Percentiles rank a stretch among this genome's conserved stretches.
Conservation (phyloP, 2,888 invertebrate species). For the Drosophila merina region DNA sequence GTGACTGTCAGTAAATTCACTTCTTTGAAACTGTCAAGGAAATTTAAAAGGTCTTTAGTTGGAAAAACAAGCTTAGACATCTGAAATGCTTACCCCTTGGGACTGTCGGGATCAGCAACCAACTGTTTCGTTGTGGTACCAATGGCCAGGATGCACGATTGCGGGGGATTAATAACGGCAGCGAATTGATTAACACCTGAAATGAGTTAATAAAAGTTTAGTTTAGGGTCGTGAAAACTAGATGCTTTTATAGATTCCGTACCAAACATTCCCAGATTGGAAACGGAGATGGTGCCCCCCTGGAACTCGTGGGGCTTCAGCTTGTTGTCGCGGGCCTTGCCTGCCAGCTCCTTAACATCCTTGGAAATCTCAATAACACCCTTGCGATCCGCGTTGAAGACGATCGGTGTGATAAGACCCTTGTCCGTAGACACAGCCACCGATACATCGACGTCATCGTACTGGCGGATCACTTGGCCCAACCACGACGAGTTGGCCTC, state of each 20-base stretch:
- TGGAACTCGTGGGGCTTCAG: slow-evolving; percentile 97
- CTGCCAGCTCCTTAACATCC: slow-evolving; percentile 91
- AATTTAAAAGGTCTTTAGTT: rapidly evolving
- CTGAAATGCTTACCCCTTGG: slow-evolving; percentile 87
- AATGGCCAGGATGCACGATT: slow-evolving; percentile 96
- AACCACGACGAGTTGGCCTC: slow-evolving; percentile 98
- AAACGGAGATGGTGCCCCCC: slow-evolving; percentile 97
- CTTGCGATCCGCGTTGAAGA: slow-evolving; percentile 95
- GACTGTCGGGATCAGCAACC: slow-evolving; percentile 88
- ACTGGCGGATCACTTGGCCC: slow-evolving; percentile 96
- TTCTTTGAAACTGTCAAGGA: slow-evolving; percentile 87
- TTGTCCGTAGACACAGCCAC: slow-evolving; percentile 98
- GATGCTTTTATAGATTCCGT: slow-evolving; percentile 59
- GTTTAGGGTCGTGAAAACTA: no score
- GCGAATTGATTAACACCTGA: slow-evolving; percentile 92
- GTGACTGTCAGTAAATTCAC: slow-evolving; percentile 94
- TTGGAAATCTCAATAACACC: slow-evolving; percentile 93
- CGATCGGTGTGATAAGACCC: slow-evolving; percentile 98
- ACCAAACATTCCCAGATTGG: slow-evolving; percentile 98
- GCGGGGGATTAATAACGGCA: slow-evolving; percentile 98
- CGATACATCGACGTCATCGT: slow-evolving; percentile 95
- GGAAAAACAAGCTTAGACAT: background rate
- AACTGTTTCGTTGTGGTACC: slow-evolving; percentile 92
- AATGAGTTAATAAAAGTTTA: no score
- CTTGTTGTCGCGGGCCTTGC: slow-evolving; percentile 94